Conservation (phyloP, 2,113 vertebrate genomes). For the Hypomesus transpacificus region DNA sequence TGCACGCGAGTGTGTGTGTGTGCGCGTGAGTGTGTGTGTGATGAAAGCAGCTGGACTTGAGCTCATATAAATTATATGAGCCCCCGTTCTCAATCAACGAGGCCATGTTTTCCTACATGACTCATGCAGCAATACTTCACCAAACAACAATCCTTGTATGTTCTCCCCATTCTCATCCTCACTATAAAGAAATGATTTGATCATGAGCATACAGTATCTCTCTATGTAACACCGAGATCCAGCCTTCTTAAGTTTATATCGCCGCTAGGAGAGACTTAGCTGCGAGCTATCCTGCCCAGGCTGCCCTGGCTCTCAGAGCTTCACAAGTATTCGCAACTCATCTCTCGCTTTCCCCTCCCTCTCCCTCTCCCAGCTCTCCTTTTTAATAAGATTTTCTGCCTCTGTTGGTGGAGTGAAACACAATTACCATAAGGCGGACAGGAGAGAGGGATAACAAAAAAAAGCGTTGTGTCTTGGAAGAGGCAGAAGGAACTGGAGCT, state of each 20-base stretch:
- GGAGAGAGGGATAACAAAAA: conserved; percentile 14
- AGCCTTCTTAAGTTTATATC: conserved; percentile 25
- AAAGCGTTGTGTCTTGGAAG: conserved; percentile 22
- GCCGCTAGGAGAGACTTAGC: conserved; percentile 42
- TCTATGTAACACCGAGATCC: not conserved
- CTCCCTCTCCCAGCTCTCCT: conserved; percentile 30
- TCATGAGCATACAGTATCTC: no score
- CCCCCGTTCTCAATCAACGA: no score
- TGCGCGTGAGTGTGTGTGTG: not conserved
- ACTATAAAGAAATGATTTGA: no score
- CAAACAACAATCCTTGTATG: not conserved
- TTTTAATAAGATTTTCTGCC: conserved; percentile 70
- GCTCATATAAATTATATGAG: no score
- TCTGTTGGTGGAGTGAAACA: conserved; percentile 60
- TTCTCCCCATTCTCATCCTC: no score
- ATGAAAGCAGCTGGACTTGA: not conserved
- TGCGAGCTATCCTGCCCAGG: conserved; percentile 35
- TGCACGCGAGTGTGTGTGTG: not conserved
- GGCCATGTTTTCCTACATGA: no score
- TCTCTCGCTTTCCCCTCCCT: conserved; percentile 25
- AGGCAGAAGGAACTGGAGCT: conserved; percentile 51
- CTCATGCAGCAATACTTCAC: no score
- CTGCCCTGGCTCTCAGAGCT: conserved; percentile 28
- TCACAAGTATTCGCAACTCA: conserved; percentile 40
- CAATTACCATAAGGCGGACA: conserved; percentile 63